Conservation (phyloP, 2,888 invertebrate genomes). For the Melikaiella ostensackeni region DNA sequence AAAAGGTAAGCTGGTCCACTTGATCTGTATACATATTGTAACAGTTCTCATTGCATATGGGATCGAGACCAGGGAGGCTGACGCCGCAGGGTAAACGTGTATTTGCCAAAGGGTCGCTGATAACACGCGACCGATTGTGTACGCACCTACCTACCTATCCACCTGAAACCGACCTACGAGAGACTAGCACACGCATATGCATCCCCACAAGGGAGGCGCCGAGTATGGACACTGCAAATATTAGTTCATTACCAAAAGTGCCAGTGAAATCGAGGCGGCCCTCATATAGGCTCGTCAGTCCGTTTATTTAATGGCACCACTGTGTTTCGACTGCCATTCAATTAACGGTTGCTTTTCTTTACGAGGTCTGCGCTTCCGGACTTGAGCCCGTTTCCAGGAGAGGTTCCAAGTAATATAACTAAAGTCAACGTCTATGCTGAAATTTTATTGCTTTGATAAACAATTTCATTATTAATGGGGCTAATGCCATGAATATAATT, state of each 20-base stretch:
- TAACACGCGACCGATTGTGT: slow-evolving; percentile 68
- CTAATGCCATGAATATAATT: no score
- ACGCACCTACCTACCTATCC: slow-evolving; percentile 58
- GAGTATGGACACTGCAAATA: slow-evolving; percentile 73
- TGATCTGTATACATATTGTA: slow-evolving; percentile 58
- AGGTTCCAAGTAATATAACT: neutral
- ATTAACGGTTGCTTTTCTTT: slow-evolving; percentile 36
- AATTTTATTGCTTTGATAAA: no score
- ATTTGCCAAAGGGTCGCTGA: slow-evolving; percentile 72
- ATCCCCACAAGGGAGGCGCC: slow-evolving; percentile 54
- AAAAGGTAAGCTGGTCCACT: slow-evolving; percentile 46
- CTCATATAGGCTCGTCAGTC: slow-evolving; percentile 58
- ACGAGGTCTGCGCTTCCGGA: slow-evolving; percentile 28
- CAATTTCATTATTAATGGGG: no score
- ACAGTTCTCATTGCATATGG: slow-evolving; percentile 42
- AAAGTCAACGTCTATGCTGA: neutral
- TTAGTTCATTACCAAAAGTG: slow-evolving; percentile 77
- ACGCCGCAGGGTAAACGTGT: slow-evolving; percentile 59
- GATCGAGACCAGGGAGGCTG: neutral
- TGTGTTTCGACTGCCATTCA: slow-evolving; percentile 48
- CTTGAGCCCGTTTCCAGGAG: slow-evolving; percentile 15
- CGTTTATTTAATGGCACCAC: slow-evolving; percentile 68
- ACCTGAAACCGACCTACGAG: slow-evolving; percentile 49
- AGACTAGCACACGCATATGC: slow-evolving; percentile 18
- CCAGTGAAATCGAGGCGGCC: slow-evolving; percentile 60